These are phyloP conservation scores for Azemiops feae DNA, from an alignment of 2,113 vertebrate genomes.

Conservation along the genomic window DNA sequence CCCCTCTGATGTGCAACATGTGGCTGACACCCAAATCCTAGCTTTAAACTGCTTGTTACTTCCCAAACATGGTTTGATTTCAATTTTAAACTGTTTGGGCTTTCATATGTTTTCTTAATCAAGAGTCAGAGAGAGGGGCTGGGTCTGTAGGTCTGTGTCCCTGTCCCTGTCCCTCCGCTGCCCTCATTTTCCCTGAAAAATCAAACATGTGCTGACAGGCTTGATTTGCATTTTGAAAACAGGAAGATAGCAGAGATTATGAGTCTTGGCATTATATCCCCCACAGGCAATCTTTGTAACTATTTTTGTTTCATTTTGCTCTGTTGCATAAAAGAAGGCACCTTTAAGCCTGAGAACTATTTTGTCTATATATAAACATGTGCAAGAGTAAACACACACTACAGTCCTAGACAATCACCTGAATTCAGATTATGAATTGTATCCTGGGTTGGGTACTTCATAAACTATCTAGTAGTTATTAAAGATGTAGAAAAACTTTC, in stretches of 20 bases:
- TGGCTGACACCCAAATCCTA: constrained; percentile 10
- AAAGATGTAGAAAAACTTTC: constrained; percentile 39
- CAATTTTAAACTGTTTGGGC: constrained; percentile 40
- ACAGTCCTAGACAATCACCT: background rate
- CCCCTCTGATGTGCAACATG: constrained; percentile 30
- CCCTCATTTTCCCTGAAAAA: background rate
- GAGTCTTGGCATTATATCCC: background rate
- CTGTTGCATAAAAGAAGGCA: background rate
- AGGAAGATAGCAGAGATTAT: constrained; percentile 22
- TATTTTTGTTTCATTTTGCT: accelerated
- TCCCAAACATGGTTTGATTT: constrained; percentile 60
- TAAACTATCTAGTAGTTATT: constrained; percentile 35
- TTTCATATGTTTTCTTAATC: constrained; percentile 53
- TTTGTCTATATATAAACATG: accelerated
- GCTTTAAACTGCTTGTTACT: constrained; percentile 42
- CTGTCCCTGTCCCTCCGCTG: background rate
- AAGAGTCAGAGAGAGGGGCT: background rate
- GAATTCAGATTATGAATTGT: background rate
- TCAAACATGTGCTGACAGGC: background rate
- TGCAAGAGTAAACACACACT: constrained; percentile 4
- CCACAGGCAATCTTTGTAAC: background rate
- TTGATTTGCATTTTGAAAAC: background rate
- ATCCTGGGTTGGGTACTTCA: background rate
- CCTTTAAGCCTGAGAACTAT: accelerated
- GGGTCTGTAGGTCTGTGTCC: background rate